These are phyloP conservation scores for Himalopsyche japonica DNA, from an alignment of 2,888 invertebrate genomes.

Conservation along the genomic window DNA sequence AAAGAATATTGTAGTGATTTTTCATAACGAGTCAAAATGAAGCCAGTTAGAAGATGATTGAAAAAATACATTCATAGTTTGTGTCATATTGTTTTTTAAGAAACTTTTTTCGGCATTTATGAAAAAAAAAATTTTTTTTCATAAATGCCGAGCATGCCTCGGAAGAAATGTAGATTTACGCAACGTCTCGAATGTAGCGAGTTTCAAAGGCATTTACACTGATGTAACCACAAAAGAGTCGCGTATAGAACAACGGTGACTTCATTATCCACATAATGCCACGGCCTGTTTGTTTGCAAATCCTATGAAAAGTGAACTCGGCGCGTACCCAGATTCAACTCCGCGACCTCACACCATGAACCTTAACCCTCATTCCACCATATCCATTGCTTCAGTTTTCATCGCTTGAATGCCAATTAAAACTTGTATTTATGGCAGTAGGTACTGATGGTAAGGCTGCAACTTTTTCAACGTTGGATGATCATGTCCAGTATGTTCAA, in stretches of 20 bases:
- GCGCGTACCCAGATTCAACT: slow-evolving; percentile 29
- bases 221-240: slow-evolving; percentile 23
- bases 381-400: slow-evolving; percentile 10
- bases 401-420: slow-evolving; percentile 33
- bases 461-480: slow-evolving; percentile 10
- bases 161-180: slow-evolving; percentile 16
- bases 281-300: slow-evolving; percentile 30
- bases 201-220: slow-evolving; percentile 24
- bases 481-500: neutral
- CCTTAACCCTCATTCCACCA: neutral
- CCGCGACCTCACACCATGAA: neutral
- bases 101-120: too few relatives aligned
- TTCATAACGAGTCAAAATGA: too few relatives aligned
- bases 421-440: slow-evolving; percentile 25
- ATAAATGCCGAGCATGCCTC: neutral
- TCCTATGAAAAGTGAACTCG: slow-evolving; percentile 35
- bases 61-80: too few relatives aligned
- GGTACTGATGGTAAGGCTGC: neutral
- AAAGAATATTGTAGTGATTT: too few relatives aligned
- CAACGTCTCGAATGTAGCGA: slow-evolving; percentile 12
- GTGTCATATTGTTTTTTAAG: too few relatives aligned
- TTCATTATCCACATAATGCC: slow-evolving; percentile 35
- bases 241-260: slow-evolving; percentile 18
- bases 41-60: too few relatives aligned
- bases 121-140: too few relatives aligned